Conservation (phyloP, 2,113 vertebrate species). For the Dipodomys ordii region DNA sequence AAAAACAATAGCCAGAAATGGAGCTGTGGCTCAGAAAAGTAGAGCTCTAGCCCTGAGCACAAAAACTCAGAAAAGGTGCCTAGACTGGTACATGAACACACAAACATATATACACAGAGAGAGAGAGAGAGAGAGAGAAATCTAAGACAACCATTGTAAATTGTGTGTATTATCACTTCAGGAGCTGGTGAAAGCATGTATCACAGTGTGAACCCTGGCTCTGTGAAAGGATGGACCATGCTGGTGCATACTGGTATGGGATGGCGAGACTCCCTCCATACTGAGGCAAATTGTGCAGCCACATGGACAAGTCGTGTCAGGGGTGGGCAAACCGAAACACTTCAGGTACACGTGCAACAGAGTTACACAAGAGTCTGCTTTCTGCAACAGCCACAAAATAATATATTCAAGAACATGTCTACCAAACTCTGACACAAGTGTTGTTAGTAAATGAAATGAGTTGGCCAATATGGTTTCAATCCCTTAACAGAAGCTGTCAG, state of each 20-base stretch:
- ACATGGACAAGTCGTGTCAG: background rate
- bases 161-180: background rate
- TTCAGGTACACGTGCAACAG: background rate
- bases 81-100: too few species aligned
- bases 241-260: background rate
- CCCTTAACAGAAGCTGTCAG: conserved; percentile 52
- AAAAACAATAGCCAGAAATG: too few species aligned
- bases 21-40: too few species aligned
- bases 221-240: too few species aligned
- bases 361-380: background rate
- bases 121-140: background rate
- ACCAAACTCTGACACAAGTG: background rate
- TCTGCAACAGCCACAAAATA: conserved; percentile 29
- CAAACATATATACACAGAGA: too few species aligned
- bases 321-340: background rate
- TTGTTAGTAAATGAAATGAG: conserved; percentile 38
- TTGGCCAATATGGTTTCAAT: conserved; percentile 3
- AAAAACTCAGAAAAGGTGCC: too few species aligned
- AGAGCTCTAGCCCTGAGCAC: too few species aligned
- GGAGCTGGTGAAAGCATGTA: background rate
- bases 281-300: background rate
- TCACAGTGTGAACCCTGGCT: background rate
- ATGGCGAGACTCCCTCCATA: background rate
- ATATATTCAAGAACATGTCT: conserved; percentile 13
- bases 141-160: conserved; percentile 8